Evolutionary conservation across 2,113 vertebrate genomes (phyloP).

Genomic region (Sinocyclocheilus anshuiensis): DNA sequence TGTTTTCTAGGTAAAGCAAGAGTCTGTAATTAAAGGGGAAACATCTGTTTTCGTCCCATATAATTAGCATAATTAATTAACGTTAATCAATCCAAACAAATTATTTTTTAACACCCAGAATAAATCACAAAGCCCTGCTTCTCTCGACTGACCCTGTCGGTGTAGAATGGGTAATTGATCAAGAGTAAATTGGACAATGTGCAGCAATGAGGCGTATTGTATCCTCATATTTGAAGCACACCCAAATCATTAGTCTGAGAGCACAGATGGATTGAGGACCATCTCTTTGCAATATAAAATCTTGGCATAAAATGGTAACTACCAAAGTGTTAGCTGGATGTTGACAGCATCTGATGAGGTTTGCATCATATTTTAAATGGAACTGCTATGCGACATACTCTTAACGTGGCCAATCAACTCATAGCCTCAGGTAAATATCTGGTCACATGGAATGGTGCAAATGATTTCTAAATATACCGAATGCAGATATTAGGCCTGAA

Average conservation of each 20-base stretch:
- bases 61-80: slow-evolving; percentile 88
- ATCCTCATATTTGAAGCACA: slow-evolving; percentile 60
- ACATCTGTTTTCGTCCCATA: slow-evolving; percentile 83
- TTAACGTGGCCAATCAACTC: slow-evolving; percentile 47
- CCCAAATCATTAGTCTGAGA: slow-evolving; percentile 60
- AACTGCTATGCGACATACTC: slow-evolving; percentile 1
- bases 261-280: slow-evolving; percentile 51
- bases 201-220: slow-evolving; percentile 67
- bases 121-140: slow-evolving; percentile 78
- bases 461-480: slow-evolving; percentile 46
- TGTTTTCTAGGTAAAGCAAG: slow-evolving; percentile 79
- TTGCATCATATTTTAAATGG: slow-evolving; percentile 15
- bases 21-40: slow-evolving; percentile 81
- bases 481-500: slow-evolving; percentile 46
- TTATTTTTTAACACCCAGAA: slow-evolving; percentile 79
- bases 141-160: slow-evolving; percentile 62
- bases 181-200: slow-evolving; percentile 72
- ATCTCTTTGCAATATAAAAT: slow-evolving; percentile 15
- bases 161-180: slow-evolving; percentile 69
- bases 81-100: slow-evolving; percentile 82
- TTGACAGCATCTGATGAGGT: neutral
- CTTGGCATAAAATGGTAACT: slow-evolving; percentile 25
- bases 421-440: slow-evolving; percentile 46
- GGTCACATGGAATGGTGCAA: slow-evolving; percentile 25
- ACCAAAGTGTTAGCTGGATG: slow-evolving; percentile 20